These are phyloP conservation scores for Cassiopea andromeda DNA, from an alignment of 30 jellyfish, hydroid and myxozoan genomes.

Conservation along the genomic window DNA sequence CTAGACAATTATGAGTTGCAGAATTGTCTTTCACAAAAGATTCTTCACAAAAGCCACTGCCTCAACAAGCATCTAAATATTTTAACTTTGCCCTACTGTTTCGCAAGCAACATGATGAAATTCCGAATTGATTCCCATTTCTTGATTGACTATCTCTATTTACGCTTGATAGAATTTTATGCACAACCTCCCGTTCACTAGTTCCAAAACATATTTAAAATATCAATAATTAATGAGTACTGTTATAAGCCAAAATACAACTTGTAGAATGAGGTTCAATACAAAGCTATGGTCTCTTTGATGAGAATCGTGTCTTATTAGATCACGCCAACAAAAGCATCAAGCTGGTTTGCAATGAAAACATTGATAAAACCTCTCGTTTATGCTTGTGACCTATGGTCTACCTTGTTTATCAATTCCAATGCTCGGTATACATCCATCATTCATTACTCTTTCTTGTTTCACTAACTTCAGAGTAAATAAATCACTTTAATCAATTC, in stretches of 20 bases:
- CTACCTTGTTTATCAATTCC: neutral
- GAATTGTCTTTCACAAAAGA: neutral
- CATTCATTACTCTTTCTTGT: no score
- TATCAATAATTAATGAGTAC: constrained; percentile 34
- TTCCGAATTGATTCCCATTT: neutral
- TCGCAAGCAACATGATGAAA: neutral
- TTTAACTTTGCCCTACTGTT: neutral
- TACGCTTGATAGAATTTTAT: constrained; percentile 1
- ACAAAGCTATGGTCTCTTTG: neutral
- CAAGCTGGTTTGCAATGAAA: neutral
- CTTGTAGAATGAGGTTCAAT: constrained; percentile 1
- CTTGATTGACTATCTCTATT: neutral
- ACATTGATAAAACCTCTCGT: neutral
- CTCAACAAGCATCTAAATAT: neutral
- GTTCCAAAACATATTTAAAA: constrained; percentile 23
- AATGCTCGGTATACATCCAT: neutral
- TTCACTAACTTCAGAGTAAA: no score
- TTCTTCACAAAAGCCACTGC: neutral
- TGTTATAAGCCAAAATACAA: constrained; percentile 34
- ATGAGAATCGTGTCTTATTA: constrained; percentile 27
- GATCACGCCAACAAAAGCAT: neutral
- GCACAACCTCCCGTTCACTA: constrained; percentile 26
- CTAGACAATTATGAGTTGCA: neutral
- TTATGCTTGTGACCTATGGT: neutral
- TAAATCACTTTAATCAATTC: no score